Evolutionary conservation across 2,888 invertebrate species (phyloP), one percentile per base, ranked within the genome.

Genomic region (Agrotis exclamationis): DNA sequence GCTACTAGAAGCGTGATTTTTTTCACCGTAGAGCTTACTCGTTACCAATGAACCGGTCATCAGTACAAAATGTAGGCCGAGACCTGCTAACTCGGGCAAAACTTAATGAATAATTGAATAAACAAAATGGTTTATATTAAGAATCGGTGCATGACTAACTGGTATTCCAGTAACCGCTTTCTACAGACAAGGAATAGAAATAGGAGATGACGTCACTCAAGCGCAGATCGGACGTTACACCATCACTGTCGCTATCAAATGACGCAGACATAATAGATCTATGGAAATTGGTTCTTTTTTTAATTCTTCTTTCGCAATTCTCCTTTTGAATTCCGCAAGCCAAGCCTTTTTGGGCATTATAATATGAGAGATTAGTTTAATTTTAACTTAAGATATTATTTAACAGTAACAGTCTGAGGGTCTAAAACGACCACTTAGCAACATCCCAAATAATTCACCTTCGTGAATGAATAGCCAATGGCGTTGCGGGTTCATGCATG

Each of bases 91-190:
- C 39, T 81, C 70, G 63, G 73, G 76, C 77, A 74, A 74, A 80
- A 74, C 70, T 59, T 72, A 70, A 74, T 78, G 68, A 74, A 72
- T 82, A 70, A 79, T 85, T 82, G 64, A 81, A 83, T 74, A 78
- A 76, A 83, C 71, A 79, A 72, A 71, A 66, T 65, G 58, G 54
- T 71, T 76, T 70, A 72, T 76, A 78, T 75, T 74, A 75, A 73
- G 73, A 70, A 75, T 75, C 59, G 81, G 62, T 76, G 81, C 76
- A 83, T 81, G 71, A 83, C 76, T 76, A 80, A 82, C 79, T 60
- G 71, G 72, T 83, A 81, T 76, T 82, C 71, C 64, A 76, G 81
- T 79, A 73, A 73, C 70, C 62, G 62, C 83, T 85, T 85, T 85
- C 85, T 85, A 84, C 56, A 64, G 57, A 58, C 65, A 64, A 74